Percentiles rank a stretch among this genome's conserved stretches.
These are phyloP conservation scores for Bombyx mandarina DNA, from an alignment of 1,140 invertebrate genomes.

Conservation along the genomic window DNA sequence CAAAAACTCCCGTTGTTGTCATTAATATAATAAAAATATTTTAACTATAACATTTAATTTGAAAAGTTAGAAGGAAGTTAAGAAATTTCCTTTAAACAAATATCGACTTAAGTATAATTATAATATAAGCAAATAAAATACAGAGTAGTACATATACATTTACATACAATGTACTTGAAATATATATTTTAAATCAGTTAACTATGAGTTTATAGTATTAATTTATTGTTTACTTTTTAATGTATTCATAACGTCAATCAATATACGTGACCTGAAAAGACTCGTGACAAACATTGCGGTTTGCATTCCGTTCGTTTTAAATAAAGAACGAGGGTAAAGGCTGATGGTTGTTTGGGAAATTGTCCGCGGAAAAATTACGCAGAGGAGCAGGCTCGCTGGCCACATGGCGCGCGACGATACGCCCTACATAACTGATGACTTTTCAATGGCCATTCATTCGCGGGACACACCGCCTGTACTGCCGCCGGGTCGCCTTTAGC, in stretches of 20 bases:
- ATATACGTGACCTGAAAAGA: constrained; percentile 4
- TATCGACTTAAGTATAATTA: too few relatives aligned
- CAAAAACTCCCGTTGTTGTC: too few relatives aligned
- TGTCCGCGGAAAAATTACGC: constrained; percentile 59
- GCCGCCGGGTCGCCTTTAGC: constrained; percentile 16
- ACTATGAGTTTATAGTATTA: neutral
- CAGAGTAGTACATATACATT: too few relatives aligned
- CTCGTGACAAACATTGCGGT: constrained; percentile 7
- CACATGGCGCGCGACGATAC: constrained; percentile 59
- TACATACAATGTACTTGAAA: too few relatives aligned
- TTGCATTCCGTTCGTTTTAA: constrained; percentile 18
- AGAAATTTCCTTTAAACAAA: too few relatives aligned
- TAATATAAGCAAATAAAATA: too few relatives aligned
- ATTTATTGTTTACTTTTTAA: constrained; percentile 14
- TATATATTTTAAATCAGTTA: too few relatives aligned
- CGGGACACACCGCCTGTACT: constrained; percentile 18
- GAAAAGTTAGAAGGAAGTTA: too few relatives aligned
- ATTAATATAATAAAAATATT: too few relatives aligned
- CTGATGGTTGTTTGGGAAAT: constrained; percentile 52
- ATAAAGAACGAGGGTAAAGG: constrained; percentile 30
- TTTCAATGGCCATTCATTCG: constrained; percentile 64
- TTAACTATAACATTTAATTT: too few relatives aligned
- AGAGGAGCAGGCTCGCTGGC: constrained; percentile 36
- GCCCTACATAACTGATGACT: constrained; percentile 67
- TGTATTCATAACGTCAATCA: constrained; percentile 23